A percentile compares a stretch with the other conserved stretches of the same genome.
Evolutionary conservation across 2,888 invertebrate genomes (phyloP).

Genomic region (Laspeyria flexula): DNA sequence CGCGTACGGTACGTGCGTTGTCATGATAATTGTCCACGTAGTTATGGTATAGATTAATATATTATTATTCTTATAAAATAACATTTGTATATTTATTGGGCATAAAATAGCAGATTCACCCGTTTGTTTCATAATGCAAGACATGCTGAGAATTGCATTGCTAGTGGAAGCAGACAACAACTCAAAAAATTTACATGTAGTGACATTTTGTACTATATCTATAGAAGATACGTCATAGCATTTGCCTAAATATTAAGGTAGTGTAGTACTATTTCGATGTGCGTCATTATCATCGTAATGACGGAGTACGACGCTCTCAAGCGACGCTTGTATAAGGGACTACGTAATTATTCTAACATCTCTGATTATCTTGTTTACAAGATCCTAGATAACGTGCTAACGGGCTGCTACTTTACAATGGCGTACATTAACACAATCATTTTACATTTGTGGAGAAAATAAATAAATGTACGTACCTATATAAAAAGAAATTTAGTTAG

Average conservation of each 20-base stretch:
- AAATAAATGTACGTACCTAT: background rate
- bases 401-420: slow-evolving; percentile 10
- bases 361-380: slow-evolving; percentile 43
- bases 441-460: slow-evolving; percentile 7
- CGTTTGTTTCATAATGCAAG: too few relatives aligned
- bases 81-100: too few relatives aligned
- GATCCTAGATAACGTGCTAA: slow-evolving; percentile 47
- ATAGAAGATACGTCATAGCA: too few relatives aligned
- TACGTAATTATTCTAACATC: slow-evolving; percentile 47
- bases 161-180: too few relatives aligned
- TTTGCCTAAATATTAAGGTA: background rate
- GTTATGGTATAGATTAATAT: background rate
- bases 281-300: background rate
- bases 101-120: too few relatives aligned
- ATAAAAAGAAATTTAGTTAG: too few relatives aligned
- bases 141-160: too few relatives aligned
- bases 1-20: background rate
- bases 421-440: background rate
- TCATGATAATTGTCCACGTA: background rate
- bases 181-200: too few relatives aligned
- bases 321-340: slow-evolving; percentile 1
- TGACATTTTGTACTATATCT: too few relatives aligned
- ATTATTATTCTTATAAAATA: too few relatives aligned
- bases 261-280: background rate
- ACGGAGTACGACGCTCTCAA: background rate